Conservation (phyloP, 64 coral and sea anemone species). For the Catalaphyllia jardinei region DNA sequence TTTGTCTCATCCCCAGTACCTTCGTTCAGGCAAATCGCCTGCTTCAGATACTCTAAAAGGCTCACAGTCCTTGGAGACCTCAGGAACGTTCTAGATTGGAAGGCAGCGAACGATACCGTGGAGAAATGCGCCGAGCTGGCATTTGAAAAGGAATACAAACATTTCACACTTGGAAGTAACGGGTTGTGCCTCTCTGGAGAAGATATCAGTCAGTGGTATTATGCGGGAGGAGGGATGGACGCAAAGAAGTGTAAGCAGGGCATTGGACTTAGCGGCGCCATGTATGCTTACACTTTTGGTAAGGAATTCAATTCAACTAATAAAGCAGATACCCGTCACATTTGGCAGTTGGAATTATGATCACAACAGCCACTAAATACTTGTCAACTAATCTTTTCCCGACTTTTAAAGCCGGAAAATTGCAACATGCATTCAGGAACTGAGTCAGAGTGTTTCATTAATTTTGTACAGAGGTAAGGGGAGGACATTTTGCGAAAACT, state of each 20-base stretch:
- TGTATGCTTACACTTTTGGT: background rate
- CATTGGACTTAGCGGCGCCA: background rate
- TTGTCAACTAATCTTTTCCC: no score
- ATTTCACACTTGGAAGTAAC: conserved; percentile 20
- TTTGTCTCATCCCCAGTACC: background rate
- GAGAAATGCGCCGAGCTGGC: background rate
- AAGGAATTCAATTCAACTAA: background rate
- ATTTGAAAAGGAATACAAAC: conserved; percentile 18
- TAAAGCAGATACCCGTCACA: background rate
- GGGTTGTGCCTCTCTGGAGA: conserved; percentile 4
- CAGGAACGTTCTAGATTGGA: background rate
- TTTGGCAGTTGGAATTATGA: no score
- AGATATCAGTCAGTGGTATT: background rate
- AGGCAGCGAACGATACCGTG: background rate
- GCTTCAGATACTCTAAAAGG: background rate
- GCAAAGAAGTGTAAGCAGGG: background rate
- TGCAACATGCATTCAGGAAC: no score
- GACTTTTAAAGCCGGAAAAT: no score
- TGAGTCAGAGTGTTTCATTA: no score
- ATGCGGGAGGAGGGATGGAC: background rate
- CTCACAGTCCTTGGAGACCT: background rate
- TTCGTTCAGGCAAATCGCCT: background rate
- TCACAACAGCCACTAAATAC: no score
- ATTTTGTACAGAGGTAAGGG: no score
- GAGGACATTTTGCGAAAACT: no score